These are phyloP conservation scores for Strix uralensis DNA, from an alignment of 2,113 vertebrate genomes.

Conservation along the genomic window DNA sequence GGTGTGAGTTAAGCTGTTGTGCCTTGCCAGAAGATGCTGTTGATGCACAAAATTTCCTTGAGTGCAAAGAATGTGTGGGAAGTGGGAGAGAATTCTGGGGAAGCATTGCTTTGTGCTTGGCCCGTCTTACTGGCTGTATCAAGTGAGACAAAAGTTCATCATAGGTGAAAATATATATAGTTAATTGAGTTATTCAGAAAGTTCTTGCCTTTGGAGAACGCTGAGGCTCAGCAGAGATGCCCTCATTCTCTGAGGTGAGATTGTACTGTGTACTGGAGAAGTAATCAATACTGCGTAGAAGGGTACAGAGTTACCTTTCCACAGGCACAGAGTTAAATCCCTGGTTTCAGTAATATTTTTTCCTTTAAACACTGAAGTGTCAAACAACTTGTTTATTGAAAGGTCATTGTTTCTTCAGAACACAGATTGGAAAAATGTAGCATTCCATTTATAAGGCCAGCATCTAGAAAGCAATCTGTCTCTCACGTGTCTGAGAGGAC, in stretches of 20 bases:
- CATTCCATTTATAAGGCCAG: not conserved
- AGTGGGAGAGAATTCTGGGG: not conserved
- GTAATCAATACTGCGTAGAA: fast-evolving
- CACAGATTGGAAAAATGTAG: not conserved
- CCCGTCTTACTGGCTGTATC: not conserved
- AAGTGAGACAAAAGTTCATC: not conserved
- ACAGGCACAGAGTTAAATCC: not conserved
- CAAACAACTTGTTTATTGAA: not conserved
- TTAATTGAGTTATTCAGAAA: not conserved
- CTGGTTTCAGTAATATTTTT: not conserved
- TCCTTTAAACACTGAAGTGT: not conserved
- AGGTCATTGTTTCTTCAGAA: not conserved
- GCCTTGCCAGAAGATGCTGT: not conserved
- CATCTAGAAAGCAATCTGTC: not conserved
- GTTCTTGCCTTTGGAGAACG: not conserved
- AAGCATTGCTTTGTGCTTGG: not conserved
- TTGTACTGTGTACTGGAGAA: not conserved
- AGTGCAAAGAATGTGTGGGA: not conserved
- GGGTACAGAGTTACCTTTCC: not conserved
- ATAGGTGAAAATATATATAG: not conserved
- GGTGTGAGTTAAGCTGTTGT: not conserved
- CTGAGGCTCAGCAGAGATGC: not conserved
- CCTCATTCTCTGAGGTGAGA: not conserved
- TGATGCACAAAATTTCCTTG: not conserved
- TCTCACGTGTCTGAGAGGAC: not conserved